Percentiles rank a stretch among this genome's conserved stretches.
phyloP scores from a whole-genome alignment of 1,140 invertebrate genomes.

The Nomia melanderi region DNA sequence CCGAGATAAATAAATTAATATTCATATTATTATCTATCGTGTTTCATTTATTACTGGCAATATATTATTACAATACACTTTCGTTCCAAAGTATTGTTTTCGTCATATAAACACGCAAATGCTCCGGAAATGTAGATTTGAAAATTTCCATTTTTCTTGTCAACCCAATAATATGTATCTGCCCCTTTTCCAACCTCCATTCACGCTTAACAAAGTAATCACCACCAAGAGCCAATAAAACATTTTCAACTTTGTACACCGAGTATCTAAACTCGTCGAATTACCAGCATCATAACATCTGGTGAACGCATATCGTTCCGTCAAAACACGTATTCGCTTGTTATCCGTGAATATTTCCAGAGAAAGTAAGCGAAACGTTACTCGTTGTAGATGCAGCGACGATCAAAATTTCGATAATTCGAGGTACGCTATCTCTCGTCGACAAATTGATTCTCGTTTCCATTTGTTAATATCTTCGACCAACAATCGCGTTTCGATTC shows the following conservation, averaged over 20 bases:
- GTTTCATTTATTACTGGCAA: background rate
- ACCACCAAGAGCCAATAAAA: background rate
- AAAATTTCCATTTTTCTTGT: background rate
- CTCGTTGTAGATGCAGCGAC: background rate
- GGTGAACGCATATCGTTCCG: background rate
- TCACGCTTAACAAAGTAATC: background rate
- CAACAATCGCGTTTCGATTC: background rate
- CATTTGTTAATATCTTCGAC: background rate
- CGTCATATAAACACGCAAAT: background rate
- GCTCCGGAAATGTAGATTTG: no score
- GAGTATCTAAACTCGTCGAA: slow-evolving; percentile 2
- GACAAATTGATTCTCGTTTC: background rate
- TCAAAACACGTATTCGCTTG: background rate
- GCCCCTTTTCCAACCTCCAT: no score
- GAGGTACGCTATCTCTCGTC: background rate
- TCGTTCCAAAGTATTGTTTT: background rate
- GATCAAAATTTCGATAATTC: slow-evolving; percentile 20
- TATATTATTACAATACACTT: background rate
- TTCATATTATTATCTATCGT: background rate
- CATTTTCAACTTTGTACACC: background rate
- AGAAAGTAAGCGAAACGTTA: slow-evolving; percentile 13
- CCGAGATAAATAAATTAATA: background rate
- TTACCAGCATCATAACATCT: background rate
- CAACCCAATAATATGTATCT: background rate
- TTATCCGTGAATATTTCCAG: slow-evolving; percentile 5